Evolutionary conservation across 2,797 vertebrate genomes (phyloP).

Genomic region (Hydrocynus forskahlii): DNA sequence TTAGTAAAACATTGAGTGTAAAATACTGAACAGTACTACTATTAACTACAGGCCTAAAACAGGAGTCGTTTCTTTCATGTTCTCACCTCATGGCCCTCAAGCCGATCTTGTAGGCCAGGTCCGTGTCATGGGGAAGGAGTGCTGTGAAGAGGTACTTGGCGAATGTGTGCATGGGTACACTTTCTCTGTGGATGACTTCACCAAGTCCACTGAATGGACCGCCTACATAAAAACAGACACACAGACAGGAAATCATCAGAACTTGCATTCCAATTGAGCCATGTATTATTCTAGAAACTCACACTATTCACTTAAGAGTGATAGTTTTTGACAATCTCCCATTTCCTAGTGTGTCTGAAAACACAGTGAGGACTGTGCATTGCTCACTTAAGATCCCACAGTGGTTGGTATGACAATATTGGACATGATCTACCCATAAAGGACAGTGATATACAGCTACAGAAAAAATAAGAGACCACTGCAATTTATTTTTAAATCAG

Average conservation of each 20-base stretch:
- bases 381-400: too few relatives aligned
- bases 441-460: too few relatives aligned
- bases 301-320: background rate
- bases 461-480: too few relatives aligned
- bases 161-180: conserved; percentile 98
- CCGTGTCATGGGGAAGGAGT: conserved; percentile 91
- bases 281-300: too few relatives aligned
- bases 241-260: conserved; percentile 15
- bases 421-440: too few relatives aligned
- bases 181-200: conserved; percentile 96
- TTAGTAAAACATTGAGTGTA: too few relatives aligned
- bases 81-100: conserved; percentile 95
- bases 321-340: too few relatives aligned
- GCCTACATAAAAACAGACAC: conserved; percentile 71
- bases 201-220: conserved; percentile 96
- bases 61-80: too few relatives aligned
- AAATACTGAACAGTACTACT: too few relatives aligned
- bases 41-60: too few relatives aligned
- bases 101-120: conserved; percentile 95
- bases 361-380: background rate
- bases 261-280: background rate
- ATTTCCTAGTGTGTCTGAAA: background rate
- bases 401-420: too few relatives aligned
- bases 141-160: conserved; percentile 98
- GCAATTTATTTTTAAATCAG: too few relatives aligned